These are phyloP conservation scores for Morinoia aosen DNA, from an alignment of 2,888 invertebrate species.

Conservation along the genomic window DNA sequence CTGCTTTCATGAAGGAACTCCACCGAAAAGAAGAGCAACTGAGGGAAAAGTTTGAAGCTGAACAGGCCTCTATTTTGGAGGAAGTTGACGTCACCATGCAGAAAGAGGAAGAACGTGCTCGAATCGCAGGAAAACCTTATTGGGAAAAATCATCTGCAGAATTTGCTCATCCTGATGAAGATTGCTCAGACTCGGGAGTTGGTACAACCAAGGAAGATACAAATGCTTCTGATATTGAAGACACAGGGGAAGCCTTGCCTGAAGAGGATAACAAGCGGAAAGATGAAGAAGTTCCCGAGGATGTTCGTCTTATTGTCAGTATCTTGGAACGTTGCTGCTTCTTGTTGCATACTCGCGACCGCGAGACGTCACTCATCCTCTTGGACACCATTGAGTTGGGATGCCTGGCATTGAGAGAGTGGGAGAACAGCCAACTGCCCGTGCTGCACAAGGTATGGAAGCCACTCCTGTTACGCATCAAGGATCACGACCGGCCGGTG, in stretches of 20 bases:
- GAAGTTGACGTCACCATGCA: neutral
- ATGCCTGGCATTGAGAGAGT: slow-evolving; percentile 54
- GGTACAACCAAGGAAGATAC: neutral
- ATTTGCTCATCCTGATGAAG: neutral
- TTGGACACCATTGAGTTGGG: slow-evolving; percentile 58
- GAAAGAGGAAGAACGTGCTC: slow-evolving; percentile 31
- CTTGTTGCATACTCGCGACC: slow-evolving; percentile 55
- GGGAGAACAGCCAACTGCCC: slow-evolving; percentile 60
- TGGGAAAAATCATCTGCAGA: neutral
- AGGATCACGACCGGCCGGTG: slow-evolving; percentile 59
- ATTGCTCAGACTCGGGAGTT: neutral
- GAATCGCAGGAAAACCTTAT: neutral
- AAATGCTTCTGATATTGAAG: slow-evolving; percentile 2
- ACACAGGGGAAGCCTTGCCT: neutral
- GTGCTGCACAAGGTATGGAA: slow-evolving; percentile 64
- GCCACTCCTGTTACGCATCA: slow-evolving; percentile 58
- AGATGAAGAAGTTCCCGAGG: slow-evolving; percentile 53
- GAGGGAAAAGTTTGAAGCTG: slow-evolving; percentile 22
- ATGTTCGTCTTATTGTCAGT: slow-evolving; percentile 58
- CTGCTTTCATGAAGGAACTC: neutral
- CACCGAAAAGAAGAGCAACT: slow-evolving; percentile 12
- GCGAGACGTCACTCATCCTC: slow-evolving; percentile 54
- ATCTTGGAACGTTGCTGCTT: slow-evolving; percentile 60
- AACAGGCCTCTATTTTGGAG: slow-evolving; percentile 20
- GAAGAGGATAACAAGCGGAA: slow-evolving; percentile 14